Conservation (phyloP, 1,140 invertebrate species). For the Atopsyche davidsoni region DNA sequence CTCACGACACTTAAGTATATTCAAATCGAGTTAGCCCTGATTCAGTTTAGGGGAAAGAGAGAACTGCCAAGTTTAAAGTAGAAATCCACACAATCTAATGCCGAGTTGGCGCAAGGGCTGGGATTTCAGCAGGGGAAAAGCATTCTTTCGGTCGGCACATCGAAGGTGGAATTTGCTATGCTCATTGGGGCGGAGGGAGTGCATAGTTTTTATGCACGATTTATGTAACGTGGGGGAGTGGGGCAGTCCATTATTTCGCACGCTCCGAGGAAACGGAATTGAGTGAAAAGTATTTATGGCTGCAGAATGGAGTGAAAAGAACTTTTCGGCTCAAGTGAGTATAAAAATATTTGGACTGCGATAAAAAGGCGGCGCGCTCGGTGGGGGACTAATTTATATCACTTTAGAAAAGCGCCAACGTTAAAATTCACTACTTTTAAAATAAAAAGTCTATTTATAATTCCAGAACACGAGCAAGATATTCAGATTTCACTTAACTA, state of each 20-base stretch:
- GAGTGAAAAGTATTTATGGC: constrained; percentile 30
- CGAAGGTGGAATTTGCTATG: constrained; percentile 19
- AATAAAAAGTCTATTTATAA: no score
- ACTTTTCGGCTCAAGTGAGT: constrained; percentile 10
- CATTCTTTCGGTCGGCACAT: constrained; percentile 9
- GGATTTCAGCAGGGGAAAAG: constrained; percentile 23
- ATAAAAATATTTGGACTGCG: no score
- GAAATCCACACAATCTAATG: neutral
- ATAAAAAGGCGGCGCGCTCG: no score
- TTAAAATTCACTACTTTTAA: no score
- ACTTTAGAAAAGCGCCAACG: no score
- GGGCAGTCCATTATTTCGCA: constrained; percentile 26
- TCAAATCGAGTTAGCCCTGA: constrained; percentile 29
- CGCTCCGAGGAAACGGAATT: constrained; percentile 21
- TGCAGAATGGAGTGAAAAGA: constrained; percentile 29
- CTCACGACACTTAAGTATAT: constrained; percentile 26
- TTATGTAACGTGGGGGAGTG: constrained; percentile 18
- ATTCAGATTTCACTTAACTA: no score
- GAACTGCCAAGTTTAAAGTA: neutral
- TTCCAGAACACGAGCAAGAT: no score
- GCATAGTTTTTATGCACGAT: constrained; percentile 21
- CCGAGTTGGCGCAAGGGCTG: neutral
- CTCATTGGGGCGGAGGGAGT: neutral
- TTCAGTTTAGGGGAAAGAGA: constrained; percentile 16
- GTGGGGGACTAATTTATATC: no score